Base-by-base conservation (phyloP, 2,113 vertebrate species). In the Ictalurus furcatus region DNA sequence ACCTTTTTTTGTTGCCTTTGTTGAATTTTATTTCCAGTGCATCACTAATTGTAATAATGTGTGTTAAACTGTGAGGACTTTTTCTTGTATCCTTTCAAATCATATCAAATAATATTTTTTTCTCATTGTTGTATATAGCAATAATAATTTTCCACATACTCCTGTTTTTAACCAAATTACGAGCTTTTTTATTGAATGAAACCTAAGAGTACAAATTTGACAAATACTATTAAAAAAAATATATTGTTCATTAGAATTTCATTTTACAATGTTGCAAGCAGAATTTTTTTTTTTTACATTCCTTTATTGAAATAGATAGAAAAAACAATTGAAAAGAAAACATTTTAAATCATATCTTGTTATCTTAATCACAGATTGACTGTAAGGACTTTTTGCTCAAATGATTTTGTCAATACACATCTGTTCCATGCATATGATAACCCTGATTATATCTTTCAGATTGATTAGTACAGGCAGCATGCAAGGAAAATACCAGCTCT, bases 381-480 rank as follows among this genome's bases (percentile, higher is more conserved):
- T 34, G 80, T 74, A 58, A 84, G 67, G 14, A 11, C 37, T 48
- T 84, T 82, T 59, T 58, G n/a, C 80, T 88, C 54, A 59, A 76
- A 25, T 88, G 67, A 69, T 48, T 63, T 56, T 48, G 30, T 87
- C 44, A 82, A 82, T 87, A 87, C 71, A 78, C 52, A 59, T 88
- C 78, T 63, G 34, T n/a, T 85, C n/a, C 82, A 65, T 84, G 74
- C 48, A 54, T 30, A 65, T 44, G 28, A 87, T 87, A 63, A 87
- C 56, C 58, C 37, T 87, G 54, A 88, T 74, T 85, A 74, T 76
- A 76, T 74, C 40, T 78, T 69, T 84, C 56, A 28, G 13, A 34
- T 17, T 88, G 71, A 88, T 78, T 65, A 63, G 56, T 63, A 52
- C 81, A 84, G 34, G 16, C 79, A 73, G 52, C 2, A 21, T 71